phyloP scores from a whole-genome alignment of 2,113 vertebrate genomes.

The Alces alces region DNA sequence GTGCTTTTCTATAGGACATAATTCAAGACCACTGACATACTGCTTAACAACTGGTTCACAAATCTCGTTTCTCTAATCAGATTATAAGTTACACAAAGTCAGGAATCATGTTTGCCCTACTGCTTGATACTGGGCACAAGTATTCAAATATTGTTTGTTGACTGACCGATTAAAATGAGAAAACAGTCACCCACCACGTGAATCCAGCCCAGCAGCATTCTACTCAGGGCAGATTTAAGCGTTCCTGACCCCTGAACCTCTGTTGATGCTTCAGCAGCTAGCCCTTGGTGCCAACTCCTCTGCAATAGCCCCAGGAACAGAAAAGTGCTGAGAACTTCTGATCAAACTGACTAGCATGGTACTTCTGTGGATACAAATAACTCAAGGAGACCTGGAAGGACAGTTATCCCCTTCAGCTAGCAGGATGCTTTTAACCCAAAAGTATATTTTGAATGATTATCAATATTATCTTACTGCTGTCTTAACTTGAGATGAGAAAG shows the following conservation, averaged over 20 bases:
- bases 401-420: not conserved
- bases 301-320: not conserved
- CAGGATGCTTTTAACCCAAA: not conserved
- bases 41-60: not conserved
- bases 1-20: not conserved
- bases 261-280: not conserved
- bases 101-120: not conserved
- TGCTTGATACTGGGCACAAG: not conserved
- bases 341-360: not conserved
- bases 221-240: not conserved
- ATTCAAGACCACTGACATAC: not conserved
- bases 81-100: conserved; percentile 23
- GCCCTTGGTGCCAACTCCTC: not conserved
- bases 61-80: not conserved
- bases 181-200: not conserved
- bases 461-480: not conserved
- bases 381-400: not conserved
- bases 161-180: conserved; percentile 28
- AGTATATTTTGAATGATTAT: not conserved
- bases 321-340: not conserved
- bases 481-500: not conserved
- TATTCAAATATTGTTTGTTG: conserved; percentile 46
- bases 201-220: not conserved
- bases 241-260: not conserved
- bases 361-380: not conserved